Conservation (phyloP, 1,140 invertebrate species). For the Hypsibius dujardini region DNA sequence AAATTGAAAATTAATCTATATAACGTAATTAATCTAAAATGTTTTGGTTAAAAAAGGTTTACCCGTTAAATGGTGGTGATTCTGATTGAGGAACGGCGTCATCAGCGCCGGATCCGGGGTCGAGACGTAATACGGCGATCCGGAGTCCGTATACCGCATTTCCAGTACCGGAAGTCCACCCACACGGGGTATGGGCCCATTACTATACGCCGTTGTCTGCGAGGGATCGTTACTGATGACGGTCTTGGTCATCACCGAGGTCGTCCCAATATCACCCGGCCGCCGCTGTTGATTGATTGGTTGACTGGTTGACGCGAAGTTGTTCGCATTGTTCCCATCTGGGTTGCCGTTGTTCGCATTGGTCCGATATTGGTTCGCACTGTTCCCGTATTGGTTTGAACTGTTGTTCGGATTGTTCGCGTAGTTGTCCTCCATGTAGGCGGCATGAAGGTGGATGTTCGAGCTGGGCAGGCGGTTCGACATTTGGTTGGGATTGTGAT, state of each 20-base stretch:
- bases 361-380: too few species aligned
- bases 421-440: background rate
- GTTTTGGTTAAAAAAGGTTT: too few species aligned
- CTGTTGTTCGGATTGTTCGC: background rate
- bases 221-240: background rate
- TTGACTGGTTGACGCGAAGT: background rate
- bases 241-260: background rate
- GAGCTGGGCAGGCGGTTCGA: background rate
- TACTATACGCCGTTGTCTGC: too few species aligned
- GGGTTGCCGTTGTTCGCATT: too few species aligned
- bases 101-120: background rate
- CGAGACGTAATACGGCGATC: constrained; percentile 1
- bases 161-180: background rate
- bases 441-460: background rate
- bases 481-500: too few species aligned
- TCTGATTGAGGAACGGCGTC: background rate
- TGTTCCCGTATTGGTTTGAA: too few species aligned
- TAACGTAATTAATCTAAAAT: too few species aligned
- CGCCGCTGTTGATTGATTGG: background rate
- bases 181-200: too few species aligned
- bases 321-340: too few species aligned
- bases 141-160: background rate
- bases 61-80: too few species aligned
- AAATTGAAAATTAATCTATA: too few species aligned
- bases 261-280: background rate